phyloP scores from a whole-genome alignment of 2,113 vertebrate species.

The Macroglossus sobrinus region DNA sequence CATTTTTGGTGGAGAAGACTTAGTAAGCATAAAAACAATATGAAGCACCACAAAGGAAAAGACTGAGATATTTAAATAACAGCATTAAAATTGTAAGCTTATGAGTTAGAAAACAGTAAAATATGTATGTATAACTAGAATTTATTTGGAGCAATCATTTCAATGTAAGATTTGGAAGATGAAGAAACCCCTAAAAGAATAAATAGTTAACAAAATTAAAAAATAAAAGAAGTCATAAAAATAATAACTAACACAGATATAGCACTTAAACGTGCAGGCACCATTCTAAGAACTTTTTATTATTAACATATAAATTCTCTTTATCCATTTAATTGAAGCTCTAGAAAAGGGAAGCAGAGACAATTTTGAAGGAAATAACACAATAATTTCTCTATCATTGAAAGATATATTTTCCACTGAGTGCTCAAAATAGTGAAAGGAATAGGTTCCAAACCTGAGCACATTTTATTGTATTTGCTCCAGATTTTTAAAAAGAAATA shows the following conservation, averaged over 20 bases:
- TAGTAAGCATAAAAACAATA: slow-evolving; percentile 8
- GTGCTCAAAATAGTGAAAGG: background rate
- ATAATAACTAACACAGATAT: background rate
- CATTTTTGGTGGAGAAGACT: background rate
- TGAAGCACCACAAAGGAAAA: background rate
- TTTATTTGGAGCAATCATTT: background rate
- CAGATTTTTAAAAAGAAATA: background rate
- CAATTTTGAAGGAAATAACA: background rate
- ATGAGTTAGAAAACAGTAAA: background rate
- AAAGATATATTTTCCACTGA: background rate
- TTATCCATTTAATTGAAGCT: background rate
- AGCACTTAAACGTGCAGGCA: background rate
- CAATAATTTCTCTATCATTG: background rate
- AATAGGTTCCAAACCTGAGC: background rate
- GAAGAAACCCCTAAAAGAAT: background rate
- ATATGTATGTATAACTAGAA: background rate
- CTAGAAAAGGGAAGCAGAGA: background rate
- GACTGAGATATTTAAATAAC: background rate
- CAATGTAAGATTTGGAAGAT: background rate
- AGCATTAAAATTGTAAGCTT: background rate
- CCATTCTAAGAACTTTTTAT: background rate
- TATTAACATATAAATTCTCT: background rate
- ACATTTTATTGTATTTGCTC: background rate
- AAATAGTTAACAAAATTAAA: background rate
- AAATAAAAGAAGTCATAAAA: background rate